A percentile compares a stretch with the other conserved stretches of the same genome.
phyloP scores from a whole-genome alignment of 1,140 invertebrate species.

The Cotesia glomerata region DNA sequence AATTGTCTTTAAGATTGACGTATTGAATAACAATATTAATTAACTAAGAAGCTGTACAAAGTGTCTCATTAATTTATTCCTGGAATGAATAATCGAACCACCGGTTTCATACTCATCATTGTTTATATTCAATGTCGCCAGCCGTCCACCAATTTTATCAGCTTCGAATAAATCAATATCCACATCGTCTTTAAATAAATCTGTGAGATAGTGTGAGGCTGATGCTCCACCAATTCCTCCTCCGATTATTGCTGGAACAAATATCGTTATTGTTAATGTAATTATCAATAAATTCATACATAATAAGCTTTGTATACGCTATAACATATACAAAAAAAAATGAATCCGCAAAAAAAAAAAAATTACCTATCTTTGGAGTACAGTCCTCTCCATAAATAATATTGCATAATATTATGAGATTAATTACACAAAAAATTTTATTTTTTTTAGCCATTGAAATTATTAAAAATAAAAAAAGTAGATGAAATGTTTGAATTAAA shows the following conservation, averaged over 20 bases:
- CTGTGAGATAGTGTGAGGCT: conserved; percentile 66
- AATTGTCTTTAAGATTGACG: too few relatives aligned
- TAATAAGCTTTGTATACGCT: background rate
- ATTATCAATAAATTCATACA: conserved; percentile 1
- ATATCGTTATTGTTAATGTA: background rate
- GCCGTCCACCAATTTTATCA: conserved; percentile 66
- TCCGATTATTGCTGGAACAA: conserved; percentile 67
- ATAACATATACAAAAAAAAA: background rate
- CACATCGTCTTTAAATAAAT: conserved; percentile 62
- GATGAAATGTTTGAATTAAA: too few relatives aligned
- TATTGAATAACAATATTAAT: too few relatives aligned
- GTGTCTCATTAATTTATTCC: conserved; percentile 68
- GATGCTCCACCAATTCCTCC: conserved; percentile 71
- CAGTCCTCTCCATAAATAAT: background rate
- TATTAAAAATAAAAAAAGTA: too few relatives aligned
- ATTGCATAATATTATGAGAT: background rate
- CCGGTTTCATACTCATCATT: conserved; percentile 67
- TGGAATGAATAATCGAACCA: conserved; percentile 68
- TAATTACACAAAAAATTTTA: background rate
- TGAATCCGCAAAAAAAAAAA: background rate
- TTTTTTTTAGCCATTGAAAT: too few relatives aligned
- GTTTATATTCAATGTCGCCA: conserved; percentile 63
- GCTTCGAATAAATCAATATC: conserved; percentile 67
- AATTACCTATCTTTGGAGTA: background rate
- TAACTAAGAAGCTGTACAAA: conserved; percentile 66